Evolutionary conservation across 2,797 vertebrate species (phyloP).

Genomic region (Anguilla megastoma): DNA sequence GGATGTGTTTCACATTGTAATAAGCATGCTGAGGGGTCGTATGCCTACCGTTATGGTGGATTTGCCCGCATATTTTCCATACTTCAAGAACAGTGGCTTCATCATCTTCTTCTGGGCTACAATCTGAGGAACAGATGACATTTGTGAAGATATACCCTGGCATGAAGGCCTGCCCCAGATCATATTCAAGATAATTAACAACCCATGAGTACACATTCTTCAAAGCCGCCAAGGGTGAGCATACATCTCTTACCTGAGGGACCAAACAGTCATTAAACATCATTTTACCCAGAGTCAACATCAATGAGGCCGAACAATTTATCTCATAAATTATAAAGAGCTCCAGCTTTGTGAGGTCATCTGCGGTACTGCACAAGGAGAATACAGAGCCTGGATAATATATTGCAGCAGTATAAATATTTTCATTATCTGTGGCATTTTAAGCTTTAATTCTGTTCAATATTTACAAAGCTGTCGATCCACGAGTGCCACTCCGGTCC

Average conservation of each 20-base stretch:
- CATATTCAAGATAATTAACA: slow-evolving; percentile 4
- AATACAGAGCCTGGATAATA: background rate
- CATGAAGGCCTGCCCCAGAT: background rate
- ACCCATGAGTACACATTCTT: background rate
- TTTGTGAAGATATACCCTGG: background rate
- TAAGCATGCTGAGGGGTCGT: background rate
- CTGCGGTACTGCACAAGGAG: background rate
- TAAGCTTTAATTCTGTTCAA: background rate
- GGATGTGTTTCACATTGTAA: background rate
- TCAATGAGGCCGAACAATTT: background rate
- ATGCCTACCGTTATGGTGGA: slow-evolving; percentile 86
- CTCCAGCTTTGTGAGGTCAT: background rate
- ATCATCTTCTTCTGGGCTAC: slow-evolving; percentile 93
- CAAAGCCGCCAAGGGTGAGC: background rate
- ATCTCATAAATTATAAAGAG: slow-evolving; percentile 1
- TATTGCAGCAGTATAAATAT: background rate
- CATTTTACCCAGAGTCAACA: background rate
- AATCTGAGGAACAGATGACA: slow-evolving; percentile 74
- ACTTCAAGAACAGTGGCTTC: slow-evolving; percentile 87
- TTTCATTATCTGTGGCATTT: background rate
- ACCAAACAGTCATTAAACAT: background rate
- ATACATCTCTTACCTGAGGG: background rate
- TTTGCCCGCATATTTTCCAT: slow-evolving; percentile 90
- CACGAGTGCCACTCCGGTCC: background rate
- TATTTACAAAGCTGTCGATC: background rate